Conservation (phyloP, 2,797 vertebrate genomes). For the Varecia variegata region DNA sequence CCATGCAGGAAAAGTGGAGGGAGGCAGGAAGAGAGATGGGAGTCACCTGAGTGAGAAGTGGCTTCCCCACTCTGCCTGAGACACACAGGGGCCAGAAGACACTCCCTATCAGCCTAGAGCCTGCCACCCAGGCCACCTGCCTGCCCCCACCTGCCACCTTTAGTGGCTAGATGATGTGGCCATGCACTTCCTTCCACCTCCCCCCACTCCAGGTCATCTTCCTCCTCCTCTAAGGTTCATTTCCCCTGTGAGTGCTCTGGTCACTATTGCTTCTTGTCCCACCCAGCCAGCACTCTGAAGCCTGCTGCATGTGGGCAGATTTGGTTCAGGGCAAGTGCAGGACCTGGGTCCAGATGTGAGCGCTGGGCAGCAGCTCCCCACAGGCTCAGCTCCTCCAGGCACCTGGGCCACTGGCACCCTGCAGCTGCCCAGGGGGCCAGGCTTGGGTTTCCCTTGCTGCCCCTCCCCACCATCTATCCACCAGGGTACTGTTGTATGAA, state of each 20-base stretch:
- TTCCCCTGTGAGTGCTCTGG: not conserved
- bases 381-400: not conserved
- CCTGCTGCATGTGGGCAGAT: not conserved
- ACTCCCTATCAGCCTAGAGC: not conserved
- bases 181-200: no score
- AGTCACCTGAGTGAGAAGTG: not conserved
- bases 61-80: not conserved
- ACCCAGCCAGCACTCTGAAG: not conserved
- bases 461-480: not conserved
- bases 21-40: not conserved
- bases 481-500: not conserved
- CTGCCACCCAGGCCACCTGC: not conserved
- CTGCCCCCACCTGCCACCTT: no score
- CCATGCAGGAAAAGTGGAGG: not conserved
- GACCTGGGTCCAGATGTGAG: no score
- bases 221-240: not conserved
- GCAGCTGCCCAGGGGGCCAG: no score
- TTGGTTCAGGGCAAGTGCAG: no score
- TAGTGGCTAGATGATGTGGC: not conserved
- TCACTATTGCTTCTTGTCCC: not conserved
- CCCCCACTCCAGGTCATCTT: no score
- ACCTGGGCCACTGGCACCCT: not conserved
- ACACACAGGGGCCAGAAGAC: rapidly evolving
- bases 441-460: no score
- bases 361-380: not conserved